Conservation (phyloP, 1,140 invertebrate species). For the Papilio polytes region DNA sequence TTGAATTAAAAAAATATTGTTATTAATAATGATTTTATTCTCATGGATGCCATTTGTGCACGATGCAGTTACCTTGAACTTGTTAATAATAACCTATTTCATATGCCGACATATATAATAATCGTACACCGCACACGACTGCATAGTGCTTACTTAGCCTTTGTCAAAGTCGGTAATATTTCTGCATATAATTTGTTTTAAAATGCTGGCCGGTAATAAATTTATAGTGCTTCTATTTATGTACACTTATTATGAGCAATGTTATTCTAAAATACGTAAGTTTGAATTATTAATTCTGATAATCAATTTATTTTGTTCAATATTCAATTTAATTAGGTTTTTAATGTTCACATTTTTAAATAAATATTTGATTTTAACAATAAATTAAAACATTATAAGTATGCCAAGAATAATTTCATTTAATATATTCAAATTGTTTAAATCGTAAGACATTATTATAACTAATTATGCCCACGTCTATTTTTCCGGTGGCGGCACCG, state of each 20-base stretch:
- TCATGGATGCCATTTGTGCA: slow-evolving; percentile 11
- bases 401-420: too few species aligned
- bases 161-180: slow-evolving; percentile 28
- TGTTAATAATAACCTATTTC: slow-evolving; percentile 31
- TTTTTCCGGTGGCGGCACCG: too few species aligned
- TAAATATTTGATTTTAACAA: too few species aligned
- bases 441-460: too few species aligned
- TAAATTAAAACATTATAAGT: too few species aligned
- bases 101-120: slow-evolving; percentile 29
- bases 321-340: background rate
- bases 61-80: slow-evolving; percentile 25
- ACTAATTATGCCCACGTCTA: too few species aligned
- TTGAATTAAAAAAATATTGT: background rate
- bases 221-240: background rate
- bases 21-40: background rate
- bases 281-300: background rate
- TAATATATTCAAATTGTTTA: too few species aligned
- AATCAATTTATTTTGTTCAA: background rate
- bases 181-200: background rate
- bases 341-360: background rate
- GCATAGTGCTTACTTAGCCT: slow-evolving; percentile 31
- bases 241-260: background rate
- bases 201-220: slow-evolving; percentile 23
- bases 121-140: background rate
- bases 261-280: slow-evolving; percentile 31